Base-by-base conservation (phyloP, 1,140 invertebrate genomes). In the Ridgeia piscesae region DNA sequence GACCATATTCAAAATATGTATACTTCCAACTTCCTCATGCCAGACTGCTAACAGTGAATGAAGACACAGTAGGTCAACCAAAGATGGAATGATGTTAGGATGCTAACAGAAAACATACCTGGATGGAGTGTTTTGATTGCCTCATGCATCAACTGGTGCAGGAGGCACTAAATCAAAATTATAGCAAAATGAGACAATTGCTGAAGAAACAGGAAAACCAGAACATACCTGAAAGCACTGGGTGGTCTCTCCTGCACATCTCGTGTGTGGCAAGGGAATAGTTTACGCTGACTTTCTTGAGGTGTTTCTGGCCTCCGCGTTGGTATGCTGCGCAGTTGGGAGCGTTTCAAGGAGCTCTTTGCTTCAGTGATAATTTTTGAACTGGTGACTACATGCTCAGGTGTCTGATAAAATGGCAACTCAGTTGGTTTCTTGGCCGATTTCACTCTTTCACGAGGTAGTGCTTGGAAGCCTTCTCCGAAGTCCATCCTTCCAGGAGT, bases 371-470 rank as follows among this genome's bases (percentile, higher is more conserved):
- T 90, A 35, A 90, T 90, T 35, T 90, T 34, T 21, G 89, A 34
- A 33, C 89, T 90, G 17, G 89, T 90, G 89, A 34, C 34, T 34
- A 90, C 89, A 35, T 90, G 33, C 35, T 90, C 89, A 90, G 89
- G 89, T n/a, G 89, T 35, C 35, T 90, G 33, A 90, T 90, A 90
- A 35, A 90, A 90, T 34, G 89, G 89, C 89, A 90, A 90, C 17
- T 90, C 89, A 33, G 33, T 90, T 90, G 89, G 89, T 90, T 90
- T 90, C 58, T 77, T 77, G 58, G 58, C 58, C 27, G 17, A 9
- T 77, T 77, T 77, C 58, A 77, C 27, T 21, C 27, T 77, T 21
- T 77, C 17, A 77, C 58, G 58, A 77, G 14, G 11, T 77, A 77
- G 11, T 21, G 58, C 11, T 77, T 77, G 58, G 58, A 14, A 77